These are phyloP conservation scores for Cryptops parisi DNA, from an alignment of 2,888 invertebrate species.

Conservation along the genomic window DNA sequence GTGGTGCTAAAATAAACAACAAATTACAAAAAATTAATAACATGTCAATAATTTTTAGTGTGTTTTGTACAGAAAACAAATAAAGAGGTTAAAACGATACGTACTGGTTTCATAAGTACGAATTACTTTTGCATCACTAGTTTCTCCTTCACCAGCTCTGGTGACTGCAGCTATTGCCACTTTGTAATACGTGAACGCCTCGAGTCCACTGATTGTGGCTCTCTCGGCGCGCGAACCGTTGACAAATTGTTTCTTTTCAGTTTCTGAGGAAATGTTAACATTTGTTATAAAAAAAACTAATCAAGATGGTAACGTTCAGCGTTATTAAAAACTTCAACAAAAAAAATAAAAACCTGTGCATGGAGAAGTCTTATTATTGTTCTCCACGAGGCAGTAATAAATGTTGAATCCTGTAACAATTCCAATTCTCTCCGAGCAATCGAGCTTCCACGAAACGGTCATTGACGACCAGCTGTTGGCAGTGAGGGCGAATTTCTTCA, in stretches of 20 bases:
- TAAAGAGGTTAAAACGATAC: too few relatives aligned
- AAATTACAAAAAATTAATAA: conserved; percentile 1
- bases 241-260: conserved; percentile 17
- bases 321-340: background rate
- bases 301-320: too few relatives aligned
- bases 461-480: too few relatives aligned
- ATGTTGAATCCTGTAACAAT: conserved; percentile 58
- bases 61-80: too few relatives aligned
- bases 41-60: background rate
- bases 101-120: conserved; percentile 14
- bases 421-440: conserved; percentile 55
- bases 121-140: conserved; percentile 10
- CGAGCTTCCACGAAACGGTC: conserved; percentile 58
- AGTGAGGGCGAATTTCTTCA: conserved; percentile 45
- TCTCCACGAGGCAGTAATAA: conserved; percentile 45
- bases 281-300: too few relatives aligned
- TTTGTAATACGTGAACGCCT: conserved; percentile 60
- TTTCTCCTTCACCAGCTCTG: conserved; percentile 34
- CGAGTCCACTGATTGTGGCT: conserved; percentile 37
- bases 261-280: background rate
- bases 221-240: conserved; percentile 19
- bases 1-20: background rate
- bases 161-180: conserved; percentile 51
- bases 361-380: background rate
- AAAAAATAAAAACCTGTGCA: conserved; percentile 1